Conservation (phyloP, 2,113 vertebrate species). For the Prochilodus magdalenae region DNA sequence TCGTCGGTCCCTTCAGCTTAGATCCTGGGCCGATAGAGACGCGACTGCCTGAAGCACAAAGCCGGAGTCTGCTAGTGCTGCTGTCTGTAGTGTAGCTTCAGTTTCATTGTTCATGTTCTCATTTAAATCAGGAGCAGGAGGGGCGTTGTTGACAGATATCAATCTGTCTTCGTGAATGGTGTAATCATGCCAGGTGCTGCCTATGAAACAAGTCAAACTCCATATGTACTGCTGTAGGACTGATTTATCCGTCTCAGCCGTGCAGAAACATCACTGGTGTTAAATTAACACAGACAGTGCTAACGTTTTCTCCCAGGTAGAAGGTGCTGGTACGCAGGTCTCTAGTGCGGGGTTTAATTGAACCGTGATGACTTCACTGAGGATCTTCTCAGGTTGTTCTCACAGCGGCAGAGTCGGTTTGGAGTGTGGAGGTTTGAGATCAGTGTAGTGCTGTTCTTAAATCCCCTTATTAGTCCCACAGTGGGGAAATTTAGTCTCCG, state of each 20-base stretch:
- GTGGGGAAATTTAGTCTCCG: too few relatives aligned
- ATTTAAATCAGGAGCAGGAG: neutral
- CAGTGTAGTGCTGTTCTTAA: too few relatives aligned
- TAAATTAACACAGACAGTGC: conserved; percentile 4
- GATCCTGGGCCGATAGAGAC: too few relatives aligned
- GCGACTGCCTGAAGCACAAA: neutral
- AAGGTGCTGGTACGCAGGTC: neutral
- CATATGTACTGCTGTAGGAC: neutral
- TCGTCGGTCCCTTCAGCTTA: too few relatives aligned
- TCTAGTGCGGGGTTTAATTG: neutral
- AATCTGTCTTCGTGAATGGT: too few relatives aligned
- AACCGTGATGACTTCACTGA: neutral
- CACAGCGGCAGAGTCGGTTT: neutral
- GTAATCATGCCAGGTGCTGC: neutral
- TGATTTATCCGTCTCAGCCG: neutral
- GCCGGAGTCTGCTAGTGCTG: neutral
- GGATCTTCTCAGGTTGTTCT: neutral
- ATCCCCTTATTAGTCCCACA: too few relatives aligned
- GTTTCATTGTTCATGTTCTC: neutral
- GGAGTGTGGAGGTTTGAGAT: neutral
- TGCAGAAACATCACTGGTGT: neutral
- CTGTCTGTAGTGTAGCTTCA: neutral
- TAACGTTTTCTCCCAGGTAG: conserved; percentile 5
- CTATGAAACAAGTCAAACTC: conserved; percentile 7
- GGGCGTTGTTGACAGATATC: neutral